Conservation (phyloP, 1,140 invertebrate species). For the Euschistus heros region DNA sequence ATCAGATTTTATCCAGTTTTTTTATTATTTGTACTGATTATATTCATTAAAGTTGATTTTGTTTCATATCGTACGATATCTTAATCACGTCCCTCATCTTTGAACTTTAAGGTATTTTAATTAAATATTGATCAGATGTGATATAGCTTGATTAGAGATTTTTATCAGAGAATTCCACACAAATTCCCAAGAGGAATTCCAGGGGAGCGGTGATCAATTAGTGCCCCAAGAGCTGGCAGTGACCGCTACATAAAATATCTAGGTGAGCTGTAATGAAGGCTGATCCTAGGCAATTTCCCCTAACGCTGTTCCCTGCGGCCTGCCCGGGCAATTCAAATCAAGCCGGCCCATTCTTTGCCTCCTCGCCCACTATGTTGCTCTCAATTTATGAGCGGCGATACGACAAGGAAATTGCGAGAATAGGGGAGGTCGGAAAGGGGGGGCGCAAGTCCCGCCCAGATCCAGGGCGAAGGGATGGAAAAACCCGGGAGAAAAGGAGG, state of each 20-base stretch:
- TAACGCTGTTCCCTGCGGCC: neutral
- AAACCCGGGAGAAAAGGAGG: neutral
- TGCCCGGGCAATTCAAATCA: neutral
- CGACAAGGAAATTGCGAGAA: slow-evolving; percentile 8
- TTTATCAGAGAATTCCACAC: too few relatives aligned
- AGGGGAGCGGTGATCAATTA: too few relatives aligned
- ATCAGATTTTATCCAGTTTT: too few relatives aligned
- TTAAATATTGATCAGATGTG: too few relatives aligned
- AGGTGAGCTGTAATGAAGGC: slow-evolving; percentile 4
- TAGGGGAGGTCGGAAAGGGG: neutral
- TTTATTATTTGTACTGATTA: too few relatives aligned
- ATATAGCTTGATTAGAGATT: too few relatives aligned
- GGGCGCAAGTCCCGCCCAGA: neutral
- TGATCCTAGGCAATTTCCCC: slow-evolving; percentile 2
- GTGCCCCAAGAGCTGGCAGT: neutral
- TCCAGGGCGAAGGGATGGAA: slow-evolving; percentile 1
- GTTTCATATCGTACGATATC: too few relatives aligned
- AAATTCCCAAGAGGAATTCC: too few relatives aligned
- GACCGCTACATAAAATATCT: slow-evolving; percentile 6
- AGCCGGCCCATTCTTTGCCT: slow-evolving; percentile 3
- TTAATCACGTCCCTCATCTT: too few relatives aligned
- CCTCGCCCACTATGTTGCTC: neutral
- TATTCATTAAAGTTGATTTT: too few relatives aligned
- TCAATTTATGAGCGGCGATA: slow-evolving; percentile 1
- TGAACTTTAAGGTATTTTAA: too few relatives aligned